Conservation (phyloP, 2,888 invertebrate genomes). For the Brenthis hecate region DNA sequence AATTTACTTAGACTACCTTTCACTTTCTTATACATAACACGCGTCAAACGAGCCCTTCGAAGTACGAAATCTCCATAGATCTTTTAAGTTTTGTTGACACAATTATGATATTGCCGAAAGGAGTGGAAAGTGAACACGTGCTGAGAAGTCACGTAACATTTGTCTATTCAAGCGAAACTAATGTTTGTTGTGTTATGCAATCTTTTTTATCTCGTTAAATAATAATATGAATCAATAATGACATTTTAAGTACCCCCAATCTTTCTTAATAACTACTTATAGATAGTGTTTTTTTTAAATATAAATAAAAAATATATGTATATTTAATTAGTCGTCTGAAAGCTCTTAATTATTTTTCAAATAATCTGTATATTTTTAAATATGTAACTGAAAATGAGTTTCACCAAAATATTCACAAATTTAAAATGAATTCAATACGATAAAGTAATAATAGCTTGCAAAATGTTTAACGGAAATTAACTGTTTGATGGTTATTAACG, state of each 20-base stretch:
- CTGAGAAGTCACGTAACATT: slow-evolving; percentile 39
- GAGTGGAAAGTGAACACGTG: slow-evolving; percentile 41
- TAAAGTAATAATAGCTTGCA: slow-evolving; percentile 19
- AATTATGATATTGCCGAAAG: slow-evolving; percentile 35
- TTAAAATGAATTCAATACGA: slow-evolving; percentile 16
- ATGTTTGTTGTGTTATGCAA: slow-evolving; percentile 41
- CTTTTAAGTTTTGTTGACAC: slow-evolving; percentile 43
- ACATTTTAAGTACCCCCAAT: slow-evolving; percentile 28
- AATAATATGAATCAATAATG: slow-evolving; percentile 33
- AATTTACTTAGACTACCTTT: slow-evolving; percentile 44
- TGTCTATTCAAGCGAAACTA: slow-evolving; percentile 38
- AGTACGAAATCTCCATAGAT: slow-evolving; percentile 24
- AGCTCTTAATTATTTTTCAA: not conserved
- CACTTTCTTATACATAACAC: slow-evolving; percentile 44
- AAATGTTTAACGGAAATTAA: slow-evolving; percentile 47
- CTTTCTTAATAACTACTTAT: slow-evolving; percentile 7
- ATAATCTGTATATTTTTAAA: not conserved
- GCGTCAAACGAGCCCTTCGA: slow-evolving; percentile 42
- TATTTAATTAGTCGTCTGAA: not conserved
- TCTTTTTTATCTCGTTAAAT: slow-evolving; percentile 27
- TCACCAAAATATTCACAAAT: not conserved
- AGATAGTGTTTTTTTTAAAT: not conserved
- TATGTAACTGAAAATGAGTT: not conserved
- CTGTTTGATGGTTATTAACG: slow-evolving; percentile 63
- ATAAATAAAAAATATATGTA: not conserved